phyloP scores from a whole-genome alignment of 2,797 vertebrate genomes.

The Pelodytes ibericus region DNA sequence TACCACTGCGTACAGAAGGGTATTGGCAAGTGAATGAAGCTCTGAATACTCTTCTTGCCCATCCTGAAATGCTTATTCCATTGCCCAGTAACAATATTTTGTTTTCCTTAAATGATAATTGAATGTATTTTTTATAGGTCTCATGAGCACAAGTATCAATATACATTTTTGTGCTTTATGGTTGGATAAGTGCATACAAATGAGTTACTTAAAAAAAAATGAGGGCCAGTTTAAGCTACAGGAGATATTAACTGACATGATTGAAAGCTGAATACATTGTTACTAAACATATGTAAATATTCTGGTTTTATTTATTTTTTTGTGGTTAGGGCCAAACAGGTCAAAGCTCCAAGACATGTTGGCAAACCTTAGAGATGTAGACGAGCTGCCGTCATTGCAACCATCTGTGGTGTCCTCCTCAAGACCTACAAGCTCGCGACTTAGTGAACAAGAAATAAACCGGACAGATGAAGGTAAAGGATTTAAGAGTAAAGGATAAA shows the following conservation, averaged over 20 bases:
- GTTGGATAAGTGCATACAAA: too few species aligned
- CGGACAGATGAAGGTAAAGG: slow-evolving; percentile 88
- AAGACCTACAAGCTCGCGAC: slow-evolving; percentile 83
- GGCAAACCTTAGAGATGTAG: slow-evolving; percentile 95
- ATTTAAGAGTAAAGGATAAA: neutral
- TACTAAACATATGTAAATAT: neutral
- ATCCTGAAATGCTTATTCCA: neutral
- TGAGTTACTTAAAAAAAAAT: too few species aligned
- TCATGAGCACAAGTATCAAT: too few species aligned
- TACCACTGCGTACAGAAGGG: slow-evolving; percentile 70
- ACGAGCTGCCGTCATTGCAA: slow-evolving; percentile 93
- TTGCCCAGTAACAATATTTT: neutral
- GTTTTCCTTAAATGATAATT: neutral
- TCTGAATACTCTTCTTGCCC: neutral
- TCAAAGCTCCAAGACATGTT: slow-evolving; percentile 99
- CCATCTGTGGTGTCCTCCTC: slow-evolving; percentile 86
- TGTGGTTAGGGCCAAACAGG: slow-evolving; percentile 90
- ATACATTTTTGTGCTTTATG: too few species aligned
- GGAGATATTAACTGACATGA: neutral
- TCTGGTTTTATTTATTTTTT: slow-evolving; percentile 57
- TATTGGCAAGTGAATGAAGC: slow-evolving; percentile 61
- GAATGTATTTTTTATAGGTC: neutral
- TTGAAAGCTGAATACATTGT: neutral
- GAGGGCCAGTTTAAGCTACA: too few species aligned
- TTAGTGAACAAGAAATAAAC: slow-evolving; percentile 89